Evolutionary conservation across 2,113 vertebrate species (phyloP), one percentile per base, ranked within the genome.

Genomic region (Ardeotis arabs): DNA sequence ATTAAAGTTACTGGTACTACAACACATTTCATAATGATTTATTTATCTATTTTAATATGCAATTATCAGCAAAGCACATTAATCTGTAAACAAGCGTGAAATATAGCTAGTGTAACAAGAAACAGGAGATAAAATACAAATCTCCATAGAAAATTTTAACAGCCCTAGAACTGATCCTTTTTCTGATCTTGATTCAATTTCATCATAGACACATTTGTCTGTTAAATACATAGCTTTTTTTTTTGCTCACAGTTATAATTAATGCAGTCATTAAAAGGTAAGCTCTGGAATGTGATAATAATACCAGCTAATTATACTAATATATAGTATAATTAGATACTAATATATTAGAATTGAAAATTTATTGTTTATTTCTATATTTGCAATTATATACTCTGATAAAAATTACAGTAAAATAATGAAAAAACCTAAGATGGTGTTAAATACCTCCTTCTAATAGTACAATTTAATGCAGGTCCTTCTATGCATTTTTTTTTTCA

Each of bases 41-140:
- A 97, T 94, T 90, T 79, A 94, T 87, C 83, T 90, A 49, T 72
- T 87, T 92, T 92, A 93, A 92, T 87, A 87, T 6, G 67, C 29
- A 92, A 47, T 91, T 92, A 92, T 69, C 63, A 70, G 86, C 69
- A 92, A 92, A 93, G 74, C 41, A 89, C 35, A 78, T 92, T 92
- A 90, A 89, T 84, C 86, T 82, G 58, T 79, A 92, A 28, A 92
- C 58, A 93, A 89, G 86, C 28, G 5, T 92, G 76, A 96, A 95
- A 77, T 69, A 59, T 2, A 82, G 58, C 70, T 73, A 28, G 39
- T 25, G 50, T 58, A 81, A 89, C 4, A 10, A 74, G 72, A 90
- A 91, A 41, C 5, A 62, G 37, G n/a, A 83, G 44, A 84, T 68
- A 72, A 92, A 96, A 87, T 37, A 91, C 49, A 83, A 81, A 84